Percentiles rank a stretch among this genome's conserved stretches.
These are phyloP conservation scores for Myopa testacea DNA, from an alignment of 2,888 invertebrate genomes.

Conservation along the genomic window DNA sequence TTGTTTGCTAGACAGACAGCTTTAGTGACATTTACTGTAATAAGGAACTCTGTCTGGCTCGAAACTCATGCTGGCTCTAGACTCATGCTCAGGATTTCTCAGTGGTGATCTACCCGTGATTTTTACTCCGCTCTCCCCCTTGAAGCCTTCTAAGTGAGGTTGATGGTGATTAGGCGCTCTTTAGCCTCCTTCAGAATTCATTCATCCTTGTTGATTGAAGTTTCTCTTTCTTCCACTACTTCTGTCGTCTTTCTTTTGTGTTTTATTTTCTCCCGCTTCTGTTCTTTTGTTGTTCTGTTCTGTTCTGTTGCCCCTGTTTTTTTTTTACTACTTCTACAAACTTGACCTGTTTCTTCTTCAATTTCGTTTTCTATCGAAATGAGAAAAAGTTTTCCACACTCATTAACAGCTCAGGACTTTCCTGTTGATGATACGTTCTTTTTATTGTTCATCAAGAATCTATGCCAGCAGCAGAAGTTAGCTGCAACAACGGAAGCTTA, in stretches of 20 bases:
- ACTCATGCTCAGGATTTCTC: too few relatives aligned
- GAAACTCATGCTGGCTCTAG: too few relatives aligned
- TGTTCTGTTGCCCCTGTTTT: not conserved
- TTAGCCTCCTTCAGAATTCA: too few relatives aligned
- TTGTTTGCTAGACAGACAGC: not conserved
- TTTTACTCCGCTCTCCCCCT: too few relatives aligned
- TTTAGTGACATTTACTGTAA: not conserved
- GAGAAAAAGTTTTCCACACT: constrained; percentile 19
- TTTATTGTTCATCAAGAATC: not conserved
- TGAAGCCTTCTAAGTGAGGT: too few relatives aligned
- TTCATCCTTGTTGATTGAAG: not conserved
- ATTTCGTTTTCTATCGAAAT: constrained; percentile 37
- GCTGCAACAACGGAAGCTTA: constrained; percentile 3
- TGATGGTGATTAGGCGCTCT: too few relatives aligned
- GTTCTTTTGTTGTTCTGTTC: not conserved
- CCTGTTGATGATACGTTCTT: not conserved
- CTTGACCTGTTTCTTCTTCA: constrained; percentile 35
- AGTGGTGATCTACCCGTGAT: too few relatives aligned
- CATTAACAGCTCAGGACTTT: not conserved
- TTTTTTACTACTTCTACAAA: not conserved
- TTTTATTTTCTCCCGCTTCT: not conserved
- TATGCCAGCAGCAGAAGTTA: constrained; percentile 17
- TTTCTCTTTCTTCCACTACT: not conserved
- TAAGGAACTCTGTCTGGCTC: not conserved
- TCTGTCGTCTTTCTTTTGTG: not conserved